These are phyloP conservation scores for Rattus norvegicus DNA, from an alignment of 2,113 vertebrate species.

Conservation along the genomic window GRCr8 NC_086022.1:42277501-42278000, in stretches of 20 bases:
- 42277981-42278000: background rate
- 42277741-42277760: background rate
- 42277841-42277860: no score
- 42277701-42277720: background rate
- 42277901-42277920: background rate
- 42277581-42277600: background rate
- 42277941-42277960: background rate
- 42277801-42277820: background rate
- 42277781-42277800: background rate
- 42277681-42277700: background rate
- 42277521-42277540: background rate
- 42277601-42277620: background rate
- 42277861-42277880: background rate
- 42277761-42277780: background rate
- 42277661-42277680: background rate
- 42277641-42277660: background rate
- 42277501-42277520: background rate
- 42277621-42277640: background rate
- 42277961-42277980: no score
- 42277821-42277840: background rate
- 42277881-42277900: background rate
- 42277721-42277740: background rate
- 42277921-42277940: background rate
- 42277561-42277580: background rate
- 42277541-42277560: background rate